Base-by-base conservation (phyloP, 1,140 invertebrate species). In the Euglossa dilemma region DNA sequence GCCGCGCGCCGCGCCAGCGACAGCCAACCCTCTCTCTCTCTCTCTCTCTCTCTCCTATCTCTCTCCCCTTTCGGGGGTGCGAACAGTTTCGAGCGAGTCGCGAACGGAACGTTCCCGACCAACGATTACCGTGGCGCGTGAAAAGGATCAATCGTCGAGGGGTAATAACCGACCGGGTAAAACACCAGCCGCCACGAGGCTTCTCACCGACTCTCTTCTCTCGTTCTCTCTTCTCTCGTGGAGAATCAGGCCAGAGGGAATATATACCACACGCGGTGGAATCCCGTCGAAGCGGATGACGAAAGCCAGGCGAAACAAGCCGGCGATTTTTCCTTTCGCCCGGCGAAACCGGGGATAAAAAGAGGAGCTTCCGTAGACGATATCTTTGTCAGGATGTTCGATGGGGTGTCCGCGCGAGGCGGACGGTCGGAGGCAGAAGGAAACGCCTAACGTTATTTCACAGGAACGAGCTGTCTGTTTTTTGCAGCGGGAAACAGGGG, bases 401-500 rank as follows among this genome's bases (percentile, higher is more conserved):
- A 71, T 67, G 77, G 45, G 45, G 14, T 45, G 54, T 9, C 9
- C 52, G 14, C 43, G 54, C 52, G n/a, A 52, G 45, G 43, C 23
- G 25, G 25, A 69, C 14, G 47, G 54, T 45, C 20, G 36, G 66
- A n/a, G 36, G 50, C 12, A 80, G 28, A 50, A 64, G 70, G 70
- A 28, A 66, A 73, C 70, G 69, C n/a, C 50, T 56, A 71, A 80
- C 59, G 57, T 47, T 80, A 66, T 28, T 80, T 80, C 14, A 36
- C 50, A 28, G 20, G 7, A 25, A 59, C 20, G 28, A 9, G 11
- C 50, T 50, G 8, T 18, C 36, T 50, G 8, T 23, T 43, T 71
- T 36, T n/a, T 20, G n/a, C n/a, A 8, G 23, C 16, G 47, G 45
- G 28, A 64, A 80, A 73, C 50, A 56, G 43, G 16, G 8, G 50